Conservation (phyloP, 2,797 vertebrate genomes). For the Lepus oiostolus region DNA sequence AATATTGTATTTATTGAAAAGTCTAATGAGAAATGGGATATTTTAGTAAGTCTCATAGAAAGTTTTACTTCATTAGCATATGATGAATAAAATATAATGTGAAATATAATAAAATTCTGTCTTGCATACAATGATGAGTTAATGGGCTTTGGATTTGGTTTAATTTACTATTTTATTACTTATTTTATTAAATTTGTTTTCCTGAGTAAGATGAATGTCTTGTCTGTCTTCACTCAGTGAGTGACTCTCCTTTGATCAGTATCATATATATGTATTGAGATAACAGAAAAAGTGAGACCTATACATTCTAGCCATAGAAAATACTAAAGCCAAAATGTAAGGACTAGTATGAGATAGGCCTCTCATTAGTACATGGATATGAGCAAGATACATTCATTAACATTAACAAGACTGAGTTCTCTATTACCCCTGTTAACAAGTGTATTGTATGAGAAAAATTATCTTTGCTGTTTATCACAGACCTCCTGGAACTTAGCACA, state of each 20-base stretch:
- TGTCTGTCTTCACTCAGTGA: background rate
- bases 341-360: background rate
- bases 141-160: background rate
- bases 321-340: background rate
- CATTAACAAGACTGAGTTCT: background rate
- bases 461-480: background rate
- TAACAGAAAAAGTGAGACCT: background rate
- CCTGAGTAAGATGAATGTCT: background rate
- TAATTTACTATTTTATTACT: background rate
- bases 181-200: background rate
- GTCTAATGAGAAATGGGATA: too few species aligned
- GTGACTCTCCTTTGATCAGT: background rate
- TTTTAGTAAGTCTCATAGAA: too few species aligned
- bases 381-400: background rate
- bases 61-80: too few species aligned
- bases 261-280: background rate
- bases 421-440: background rate
- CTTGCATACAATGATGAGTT: too few species aligned
- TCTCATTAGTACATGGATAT: background rate
- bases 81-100: too few species aligned
- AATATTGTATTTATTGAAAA: background rate
- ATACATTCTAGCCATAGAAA: background rate
- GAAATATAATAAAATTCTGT: too few species aligned
- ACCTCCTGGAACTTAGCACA: background rate
- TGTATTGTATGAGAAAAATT: constrained; percentile 32